These are phyloP conservation scores for Galaxias olidus DNA, from an alignment of 2,797 vertebrate genomes.

Conservation along the genomic window DNA sequence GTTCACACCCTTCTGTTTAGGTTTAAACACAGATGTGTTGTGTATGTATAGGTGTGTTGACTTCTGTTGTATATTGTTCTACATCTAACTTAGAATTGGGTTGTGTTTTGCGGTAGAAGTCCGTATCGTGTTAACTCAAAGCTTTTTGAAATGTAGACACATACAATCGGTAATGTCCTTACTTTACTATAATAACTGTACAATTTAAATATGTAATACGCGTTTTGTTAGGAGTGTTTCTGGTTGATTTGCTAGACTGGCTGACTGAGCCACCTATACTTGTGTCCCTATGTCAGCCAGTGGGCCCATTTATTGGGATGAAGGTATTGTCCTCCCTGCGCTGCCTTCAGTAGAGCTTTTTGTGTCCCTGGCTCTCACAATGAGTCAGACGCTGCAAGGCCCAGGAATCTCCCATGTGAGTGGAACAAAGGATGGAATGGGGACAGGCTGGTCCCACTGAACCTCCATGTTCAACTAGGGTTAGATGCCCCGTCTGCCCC, in stretches of 20 bases:
- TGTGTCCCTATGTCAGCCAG: slow-evolving; percentile 37
- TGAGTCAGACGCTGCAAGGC: slow-evolving; percentile 22
- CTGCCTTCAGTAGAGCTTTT: slow-evolving; percentile 4
- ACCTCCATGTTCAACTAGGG: slow-evolving; percentile 49
- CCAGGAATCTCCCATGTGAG: slow-evolving; percentile 64
- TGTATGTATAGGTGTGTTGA: too few relatives aligned
- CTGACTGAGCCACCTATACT: slow-evolving; percentile 24
- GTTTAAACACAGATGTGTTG: too few relatives aligned
- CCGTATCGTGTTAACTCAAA: too few relatives aligned
- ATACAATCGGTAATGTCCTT: too few relatives aligned
- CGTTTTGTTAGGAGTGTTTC: too few relatives aligned
- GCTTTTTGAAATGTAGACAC: too few relatives aligned
- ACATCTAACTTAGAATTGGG: too few relatives aligned
- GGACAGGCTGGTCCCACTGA: slow-evolving; percentile 57
- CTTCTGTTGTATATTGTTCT: too few relatives aligned
- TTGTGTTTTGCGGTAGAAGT: too few relatives aligned
- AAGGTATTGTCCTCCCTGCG: slow-evolving; percentile 10
- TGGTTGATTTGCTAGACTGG: too few relatives aligned
- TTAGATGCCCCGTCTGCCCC: slow-evolving; percentile 21
- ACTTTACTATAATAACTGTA: too few relatives aligned
- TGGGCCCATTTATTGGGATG: slow-evolving; percentile 29
- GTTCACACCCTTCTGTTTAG: neutral
- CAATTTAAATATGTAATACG: too few relatives aligned
- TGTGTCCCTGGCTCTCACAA: slow-evolving; percentile 11
- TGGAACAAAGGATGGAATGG: slow-evolving; percentile 69